Evolutionary conservation across 1,140 invertebrate species (phyloP).

Genomic region (Eupristina koningsbergeri): DNA sequence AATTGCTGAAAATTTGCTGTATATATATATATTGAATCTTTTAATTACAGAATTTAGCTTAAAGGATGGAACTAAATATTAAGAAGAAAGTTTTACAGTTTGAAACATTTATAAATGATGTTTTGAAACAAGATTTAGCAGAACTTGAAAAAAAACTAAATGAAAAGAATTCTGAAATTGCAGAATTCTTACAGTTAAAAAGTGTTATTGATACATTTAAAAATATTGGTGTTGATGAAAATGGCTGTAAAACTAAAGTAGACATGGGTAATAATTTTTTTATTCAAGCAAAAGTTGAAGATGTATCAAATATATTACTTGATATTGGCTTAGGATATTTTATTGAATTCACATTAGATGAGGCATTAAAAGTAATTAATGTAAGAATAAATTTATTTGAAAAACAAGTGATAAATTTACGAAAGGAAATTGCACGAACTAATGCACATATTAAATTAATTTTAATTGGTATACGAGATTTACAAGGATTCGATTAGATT

Average conservation of each 20-base stretch:
- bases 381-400: constrained; percentile 80
- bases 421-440: constrained; percentile 79
- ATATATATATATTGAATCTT: neutral
- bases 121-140: constrained; percentile 78
- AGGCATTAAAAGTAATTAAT: constrained; percentile 82
- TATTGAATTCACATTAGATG: constrained; percentile 81
- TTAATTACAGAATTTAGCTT: neutral
- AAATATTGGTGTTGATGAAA: constrained; percentile 63
- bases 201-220: constrained; percentile 73
- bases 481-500: constrained; percentile 68
- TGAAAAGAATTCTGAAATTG: constrained; percentile 78
- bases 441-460: constrained; percentile 88
- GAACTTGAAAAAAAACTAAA: constrained; percentile 77
- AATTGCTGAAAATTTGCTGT: constrained; percentile 1
- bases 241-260: constrained; percentile 84
- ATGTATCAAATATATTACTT: constrained; percentile 81
- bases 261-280: constrained; percentile 86
- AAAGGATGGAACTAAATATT: constrained; percentile 60
- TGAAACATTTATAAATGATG: constrained; percentile 79
- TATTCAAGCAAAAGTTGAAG: constrained; percentile 80
- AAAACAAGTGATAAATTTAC: constrained; percentile 76
- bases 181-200: constrained; percentile 84
- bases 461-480: constrained; percentile 77
- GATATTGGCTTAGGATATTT: constrained; percentile 84
- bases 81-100: constrained; percentile 69